Evolutionary conservation across 2,888 invertebrate genomes (phyloP), one percentile per base, ranked within the genome.

Genomic region (Bursaphelenchus okinawaensis): DNA sequence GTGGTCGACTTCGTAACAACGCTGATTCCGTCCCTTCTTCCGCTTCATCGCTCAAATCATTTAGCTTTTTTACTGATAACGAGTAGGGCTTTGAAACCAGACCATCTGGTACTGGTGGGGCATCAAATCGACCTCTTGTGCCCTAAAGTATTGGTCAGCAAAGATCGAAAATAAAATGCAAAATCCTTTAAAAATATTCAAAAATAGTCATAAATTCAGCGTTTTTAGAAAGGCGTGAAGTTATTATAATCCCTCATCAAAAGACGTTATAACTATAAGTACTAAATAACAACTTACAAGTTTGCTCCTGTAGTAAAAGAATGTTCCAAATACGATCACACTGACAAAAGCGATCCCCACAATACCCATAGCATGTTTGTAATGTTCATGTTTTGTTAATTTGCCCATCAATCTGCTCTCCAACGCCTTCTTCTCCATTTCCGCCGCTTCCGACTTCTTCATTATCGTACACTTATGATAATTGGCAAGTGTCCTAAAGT

Each of bases 271-370:
- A 54, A 54, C n/a, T 19, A 40, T 16, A 40, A 40, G 2, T 4
- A n/a, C 23, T n/a, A 20, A 7, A n/a, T 20, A 56, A 7, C 1
- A 20, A 19, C 52, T 64, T 23, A 70, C 68, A 67, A 58, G 68
- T 69, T 72, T 72, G 29, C 69, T 69, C 7, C 75, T 54, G 8
- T 73, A 73, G 64, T 80, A 80, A 68, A 80, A 76, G 20, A 78
- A 51, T 1, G 75, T 75, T 27, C 78, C 78, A 7, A 74, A 52
- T 8, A 69, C 58, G 29, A 70, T 62, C 3, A 74, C 80, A n/a
- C 68, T 61, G 22, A 65, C 60, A 28, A 75, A 69, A 19, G 78
- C 75, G 16, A 73, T 66, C 31, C 62, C 62, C 7, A 80, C 68
- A 26, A 79, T 69, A n/a, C 71, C 65, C 26, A 62, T 52, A 7